Conservation (phyloP, 2,888 invertebrate genomes). For the Onchidella celtica region DNA sequence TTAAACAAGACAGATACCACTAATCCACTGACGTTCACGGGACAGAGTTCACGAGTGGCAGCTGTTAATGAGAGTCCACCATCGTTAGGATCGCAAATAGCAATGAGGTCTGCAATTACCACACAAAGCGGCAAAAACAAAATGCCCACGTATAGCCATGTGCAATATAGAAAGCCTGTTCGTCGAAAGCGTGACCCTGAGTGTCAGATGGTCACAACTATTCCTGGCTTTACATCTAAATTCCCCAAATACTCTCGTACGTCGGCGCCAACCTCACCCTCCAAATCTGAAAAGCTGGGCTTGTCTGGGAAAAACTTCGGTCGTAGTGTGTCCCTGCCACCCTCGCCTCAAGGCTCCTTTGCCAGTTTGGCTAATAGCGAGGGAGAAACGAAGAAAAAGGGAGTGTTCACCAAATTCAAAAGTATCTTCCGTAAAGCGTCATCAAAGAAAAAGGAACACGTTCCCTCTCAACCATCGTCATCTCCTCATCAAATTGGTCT, state of each 20-base stretch:
- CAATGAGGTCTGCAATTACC: too few species aligned
- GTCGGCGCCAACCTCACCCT: conserved; percentile 8
- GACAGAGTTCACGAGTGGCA: background rate
- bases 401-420: conserved; percentile 25
- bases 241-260: background rate
- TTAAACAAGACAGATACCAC: background rate
- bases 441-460: background rate
- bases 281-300: background rate
- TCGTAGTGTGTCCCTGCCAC: conserved; percentile 12
- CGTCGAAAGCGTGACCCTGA: too few species aligned
- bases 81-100: background rate
- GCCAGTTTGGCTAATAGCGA: background rate
- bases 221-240: too few species aligned
- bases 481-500: background rate
- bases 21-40: background rate
- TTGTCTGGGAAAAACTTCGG: too few species aligned
- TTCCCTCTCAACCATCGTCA: background rate
- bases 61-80: background rate
- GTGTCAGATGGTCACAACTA: too few species aligned
- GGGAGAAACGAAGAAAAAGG: conserved; percentile 2
- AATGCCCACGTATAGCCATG: too few species aligned
- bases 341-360: background rate
- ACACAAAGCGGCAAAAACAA: too few species aligned
- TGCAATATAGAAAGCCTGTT: too few species aligned
- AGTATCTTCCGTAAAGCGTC: conserved; percentile 23